phyloP scores from a whole-genome alignment of 2,888 invertebrate genomes.

The Phragmatobia fuliginosa region DNA sequence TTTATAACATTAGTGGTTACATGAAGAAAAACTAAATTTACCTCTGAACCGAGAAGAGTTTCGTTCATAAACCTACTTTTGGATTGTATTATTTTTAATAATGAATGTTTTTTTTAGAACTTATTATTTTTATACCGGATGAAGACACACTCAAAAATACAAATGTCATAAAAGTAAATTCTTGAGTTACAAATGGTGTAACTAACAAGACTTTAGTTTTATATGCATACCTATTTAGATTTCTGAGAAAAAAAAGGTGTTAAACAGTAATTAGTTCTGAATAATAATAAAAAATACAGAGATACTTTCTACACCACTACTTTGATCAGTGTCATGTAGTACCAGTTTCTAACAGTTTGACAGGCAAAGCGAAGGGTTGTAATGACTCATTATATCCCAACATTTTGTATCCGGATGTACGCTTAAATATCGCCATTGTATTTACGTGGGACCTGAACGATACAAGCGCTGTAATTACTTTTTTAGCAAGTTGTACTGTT shows the following conservation, averaged over 20 bases:
- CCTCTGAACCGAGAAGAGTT: too few relatives aligned
- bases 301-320: neutral
- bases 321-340: constrained; percentile 38
- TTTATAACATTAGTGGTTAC: too few relatives aligned
- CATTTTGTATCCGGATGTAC: constrained; percentile 71
- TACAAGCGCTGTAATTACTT: constrained; percentile 44
- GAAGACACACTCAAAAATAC: too few relatives aligned
- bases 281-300: neutral
- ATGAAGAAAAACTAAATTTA: too few relatives aligned
- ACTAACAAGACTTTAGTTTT: too few relatives aligned
- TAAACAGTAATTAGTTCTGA: neutral
- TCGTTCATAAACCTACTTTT: too few relatives aligned
- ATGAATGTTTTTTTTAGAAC: too few relatives aligned
- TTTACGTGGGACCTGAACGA: constrained; percentile 40
- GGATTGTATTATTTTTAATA: too few relatives aligned
- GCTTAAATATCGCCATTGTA: constrained; percentile 63
- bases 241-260: neutral
- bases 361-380: constrained; percentile 67
- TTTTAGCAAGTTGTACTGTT: constrained; percentile 22
- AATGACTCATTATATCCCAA: constrained; percentile 75
- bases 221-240: too few relatives aligned
- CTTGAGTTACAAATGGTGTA: too few relatives aligned
- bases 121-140: too few relatives aligned
- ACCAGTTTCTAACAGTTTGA: constrained; percentile 47
- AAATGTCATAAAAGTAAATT: too few relatives aligned